Percentiles rank a stretch among this genome's conserved stretches.
Evolutionary conservation across 2,797 vertebrate genomes (phyloP).

Genomic region (Nothura maculosa): DNA sequence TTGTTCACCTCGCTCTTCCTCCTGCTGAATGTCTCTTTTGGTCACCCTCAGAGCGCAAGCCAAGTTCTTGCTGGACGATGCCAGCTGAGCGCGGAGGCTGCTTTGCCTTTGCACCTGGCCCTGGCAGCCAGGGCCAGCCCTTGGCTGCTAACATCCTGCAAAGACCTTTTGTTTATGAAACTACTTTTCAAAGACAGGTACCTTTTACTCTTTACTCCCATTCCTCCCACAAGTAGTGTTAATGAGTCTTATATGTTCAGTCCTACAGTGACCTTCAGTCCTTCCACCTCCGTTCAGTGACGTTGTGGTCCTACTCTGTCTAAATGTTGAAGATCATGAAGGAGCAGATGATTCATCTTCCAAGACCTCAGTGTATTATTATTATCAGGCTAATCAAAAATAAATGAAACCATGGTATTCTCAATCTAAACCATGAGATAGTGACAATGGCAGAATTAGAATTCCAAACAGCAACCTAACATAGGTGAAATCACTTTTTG

Average conservation of each 20-base stretch:
- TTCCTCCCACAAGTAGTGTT: not conserved
- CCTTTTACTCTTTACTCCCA: not conserved
- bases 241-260: not conserved
- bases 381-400: not conserved
- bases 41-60: not conserved
- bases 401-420: not conserved
- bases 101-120: not conserved
- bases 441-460: conserved; percentile 1
- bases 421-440: not conserved
- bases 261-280: too few species aligned
- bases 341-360: not conserved
- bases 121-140: not conserved
- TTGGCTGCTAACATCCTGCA: not conserved
- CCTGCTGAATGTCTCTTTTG: not conserved
- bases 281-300: too few species aligned
- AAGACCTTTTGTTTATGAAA: not conserved
- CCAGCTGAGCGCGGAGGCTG: too few species aligned
- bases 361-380: not conserved
- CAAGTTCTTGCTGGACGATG: not conserved
- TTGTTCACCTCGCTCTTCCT: not conserved
- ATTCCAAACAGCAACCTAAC: not conserved
- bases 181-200: not conserved
- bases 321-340: not conserved
- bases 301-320: not conserved
- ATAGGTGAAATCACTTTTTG: not conserved